phyloP scores from a whole-genome alignment of 2,113 vertebrate genomes.

The Chaetops frenatus region DNA sequence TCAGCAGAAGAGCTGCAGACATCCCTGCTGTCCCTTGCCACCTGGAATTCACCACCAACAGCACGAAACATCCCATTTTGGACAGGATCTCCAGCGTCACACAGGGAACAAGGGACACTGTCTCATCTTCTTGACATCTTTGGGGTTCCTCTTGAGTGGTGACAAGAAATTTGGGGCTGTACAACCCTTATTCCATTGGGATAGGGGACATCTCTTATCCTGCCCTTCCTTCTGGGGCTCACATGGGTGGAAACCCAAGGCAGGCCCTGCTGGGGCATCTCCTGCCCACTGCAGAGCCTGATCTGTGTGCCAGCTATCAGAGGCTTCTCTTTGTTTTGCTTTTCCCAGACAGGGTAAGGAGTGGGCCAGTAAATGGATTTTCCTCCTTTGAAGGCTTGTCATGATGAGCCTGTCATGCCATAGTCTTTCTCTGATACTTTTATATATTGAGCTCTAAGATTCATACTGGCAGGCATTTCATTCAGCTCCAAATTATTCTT shows the following conservation, averaged over 20 bases:
- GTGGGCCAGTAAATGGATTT: neutral
- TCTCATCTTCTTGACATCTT: neutral
- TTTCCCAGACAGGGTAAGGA: neutral
- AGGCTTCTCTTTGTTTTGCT: neutral
- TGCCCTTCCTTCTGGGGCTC: neutral
- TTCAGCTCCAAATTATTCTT: neutral
- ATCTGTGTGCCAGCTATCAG: neutral
- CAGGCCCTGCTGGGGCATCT: neutral
- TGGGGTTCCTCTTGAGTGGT: neutral
- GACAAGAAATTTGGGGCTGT: neutral
- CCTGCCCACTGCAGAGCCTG: fast-evolving
- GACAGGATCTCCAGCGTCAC: neutral
- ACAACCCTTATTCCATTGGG: neutral
- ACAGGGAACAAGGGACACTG: neutral
- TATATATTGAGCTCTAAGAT: neutral
- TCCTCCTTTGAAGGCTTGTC: neutral
- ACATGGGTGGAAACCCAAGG: fast-evolving
- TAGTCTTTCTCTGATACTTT: neutral
- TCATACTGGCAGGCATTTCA: neutral
- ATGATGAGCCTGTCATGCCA: neutral
- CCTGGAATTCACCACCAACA: no score
- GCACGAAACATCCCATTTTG: no score
- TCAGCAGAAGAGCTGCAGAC: no score
- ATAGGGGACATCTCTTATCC: neutral
- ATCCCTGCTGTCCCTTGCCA: no score